phyloP scores from a whole-genome alignment of 2,888 invertebrate species.

The Eupithecia vulgata region DNA sequence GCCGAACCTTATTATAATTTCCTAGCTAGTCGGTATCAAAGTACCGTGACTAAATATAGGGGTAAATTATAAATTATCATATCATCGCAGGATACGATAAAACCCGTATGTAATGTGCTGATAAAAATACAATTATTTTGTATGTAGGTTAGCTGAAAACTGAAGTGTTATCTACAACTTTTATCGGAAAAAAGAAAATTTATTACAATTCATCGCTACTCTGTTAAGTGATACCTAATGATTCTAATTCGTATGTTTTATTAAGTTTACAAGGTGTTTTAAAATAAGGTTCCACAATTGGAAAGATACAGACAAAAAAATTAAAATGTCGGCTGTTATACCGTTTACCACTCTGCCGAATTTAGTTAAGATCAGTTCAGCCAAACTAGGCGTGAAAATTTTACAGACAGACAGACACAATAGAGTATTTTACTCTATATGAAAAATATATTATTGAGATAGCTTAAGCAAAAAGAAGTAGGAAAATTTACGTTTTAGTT shows the following conservation, averaged over 20 bases:
- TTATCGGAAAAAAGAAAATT: slow-evolving; percentile 34
- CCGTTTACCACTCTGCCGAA: background rate
- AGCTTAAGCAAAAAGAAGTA: too few relatives aligned
- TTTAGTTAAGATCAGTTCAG: background rate
- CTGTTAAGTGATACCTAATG: background rate
- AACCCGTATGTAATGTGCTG: slow-evolving; percentile 52
- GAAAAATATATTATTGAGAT: too few relatives aligned
- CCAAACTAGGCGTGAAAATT: background rate
- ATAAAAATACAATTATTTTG: slow-evolving; percentile 58
- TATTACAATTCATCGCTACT: slow-evolving; percentile 3
- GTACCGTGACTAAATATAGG: slow-evolving; percentile 30
- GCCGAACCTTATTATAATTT: too few relatives aligned
- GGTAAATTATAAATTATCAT: slow-evolving; percentile 40
- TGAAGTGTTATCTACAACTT: slow-evolving; percentile 36
- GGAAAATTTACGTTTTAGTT: too few relatives aligned
- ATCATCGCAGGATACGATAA: slow-evolving; percentile 49
- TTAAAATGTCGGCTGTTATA: too few relatives aligned
- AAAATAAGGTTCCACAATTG: background rate
- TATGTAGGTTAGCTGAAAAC: slow-evolving; percentile 46
- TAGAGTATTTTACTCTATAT: too few relatives aligned
- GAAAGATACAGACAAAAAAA: too few relatives aligned
- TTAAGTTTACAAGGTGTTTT: background rate
- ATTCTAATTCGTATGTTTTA: background rate
- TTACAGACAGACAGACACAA: background rate
- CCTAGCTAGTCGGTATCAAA: background rate